Evolutionary conservation across 2,113 vertebrate genomes (phyloP).

Genomic region (Dinomys branickii): DNA sequence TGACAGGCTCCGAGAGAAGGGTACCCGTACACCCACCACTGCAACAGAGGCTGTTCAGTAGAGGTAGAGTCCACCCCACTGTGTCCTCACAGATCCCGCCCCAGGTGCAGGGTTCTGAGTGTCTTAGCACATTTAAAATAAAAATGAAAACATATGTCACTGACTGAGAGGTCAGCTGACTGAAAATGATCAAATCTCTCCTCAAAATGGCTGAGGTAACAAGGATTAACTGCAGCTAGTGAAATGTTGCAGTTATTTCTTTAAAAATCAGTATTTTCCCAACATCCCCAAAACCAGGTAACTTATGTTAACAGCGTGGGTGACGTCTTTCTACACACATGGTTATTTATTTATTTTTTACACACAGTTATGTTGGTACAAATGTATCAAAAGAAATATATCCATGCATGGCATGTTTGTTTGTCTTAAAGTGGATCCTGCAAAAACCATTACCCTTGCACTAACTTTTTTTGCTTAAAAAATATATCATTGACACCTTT

Average conservation of each 20-base stretch:
- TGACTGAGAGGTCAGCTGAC: neutral
- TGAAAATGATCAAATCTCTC: constrained; percentile 39
- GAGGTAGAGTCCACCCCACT: neutral
- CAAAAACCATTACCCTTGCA: neutral
- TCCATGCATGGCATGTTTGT: neutral
- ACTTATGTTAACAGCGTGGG: neutral
- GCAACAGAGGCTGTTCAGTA: neutral
- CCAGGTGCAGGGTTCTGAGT: neutral
- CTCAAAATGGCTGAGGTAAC: constrained; percentile 11
- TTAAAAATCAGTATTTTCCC: neutral
- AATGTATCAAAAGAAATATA: constrained; percentile 9
- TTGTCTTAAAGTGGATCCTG: neutral
- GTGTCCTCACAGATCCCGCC: neutral
- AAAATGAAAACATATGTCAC: constrained; percentile 15
- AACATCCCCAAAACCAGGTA: neutral
- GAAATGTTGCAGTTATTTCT: neutral
- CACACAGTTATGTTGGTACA: neutral
- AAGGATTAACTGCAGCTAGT: neutral
- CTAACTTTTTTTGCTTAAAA: constrained; percentile 24
- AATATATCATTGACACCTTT: neutral
- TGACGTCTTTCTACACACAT: neutral
- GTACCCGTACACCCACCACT: neutral
- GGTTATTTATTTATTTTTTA: neutral
- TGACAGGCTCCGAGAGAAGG: neutral
- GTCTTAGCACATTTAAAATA: neutral